These are phyloP conservation scores for Cryptotis parvus DNA, from an alignment of 2,113 vertebrate genomes.

Conservation along the genomic window DNA sequence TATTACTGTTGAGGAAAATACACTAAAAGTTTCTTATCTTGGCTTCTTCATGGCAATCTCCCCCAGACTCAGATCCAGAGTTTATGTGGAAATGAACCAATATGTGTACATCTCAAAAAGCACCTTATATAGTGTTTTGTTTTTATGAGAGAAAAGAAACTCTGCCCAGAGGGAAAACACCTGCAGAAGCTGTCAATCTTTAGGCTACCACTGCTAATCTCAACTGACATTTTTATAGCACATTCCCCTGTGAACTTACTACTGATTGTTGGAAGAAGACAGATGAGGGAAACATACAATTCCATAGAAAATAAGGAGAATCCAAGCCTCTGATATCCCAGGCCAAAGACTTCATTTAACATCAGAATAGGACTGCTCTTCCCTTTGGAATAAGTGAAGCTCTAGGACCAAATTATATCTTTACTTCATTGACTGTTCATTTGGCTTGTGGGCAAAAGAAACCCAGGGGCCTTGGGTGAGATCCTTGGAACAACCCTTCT, in stretches of 20 bases:
- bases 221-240: neutral
- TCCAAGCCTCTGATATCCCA: neutral
- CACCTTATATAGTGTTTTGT: neutral
- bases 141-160: neutral
- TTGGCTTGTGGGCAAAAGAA: slow-evolving; percentile 44
- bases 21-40: neutral
- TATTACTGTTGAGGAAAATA: neutral
- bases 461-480: neutral
- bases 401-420: neutral
- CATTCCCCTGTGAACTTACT: neutral
- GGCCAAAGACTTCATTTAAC: neutral
- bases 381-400: neutral
- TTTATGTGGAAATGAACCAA: slow-evolving; percentile 49
- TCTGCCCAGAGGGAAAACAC: neutral
- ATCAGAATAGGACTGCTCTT: neutral
- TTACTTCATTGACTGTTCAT: neutral
- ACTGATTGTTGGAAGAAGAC: neutral
- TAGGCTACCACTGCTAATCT: neutral
- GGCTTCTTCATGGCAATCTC: neutral
- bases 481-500: neutral
- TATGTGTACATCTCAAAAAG: neutral
- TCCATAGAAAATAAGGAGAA: neutral
- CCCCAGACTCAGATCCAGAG: neutral
- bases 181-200: neutral
- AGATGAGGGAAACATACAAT: neutral